Evolutionary conservation across 2,797 vertebrate species (phyloP), one percentile per base, ranked within the genome.

Genomic region (Podargus strigoides): DNA sequence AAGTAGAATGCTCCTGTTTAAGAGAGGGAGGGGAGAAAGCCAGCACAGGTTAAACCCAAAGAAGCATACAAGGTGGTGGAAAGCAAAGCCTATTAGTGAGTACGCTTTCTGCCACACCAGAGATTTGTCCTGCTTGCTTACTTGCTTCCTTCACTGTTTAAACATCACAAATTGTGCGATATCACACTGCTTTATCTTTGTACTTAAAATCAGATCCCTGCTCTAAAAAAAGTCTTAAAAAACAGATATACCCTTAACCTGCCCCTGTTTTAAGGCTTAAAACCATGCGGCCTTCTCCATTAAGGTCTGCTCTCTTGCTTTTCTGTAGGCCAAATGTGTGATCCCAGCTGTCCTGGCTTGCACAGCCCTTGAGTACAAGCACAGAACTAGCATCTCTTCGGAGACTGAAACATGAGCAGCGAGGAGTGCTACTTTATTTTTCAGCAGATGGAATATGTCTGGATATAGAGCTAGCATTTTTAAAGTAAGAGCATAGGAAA

Each of bases 381-480:
- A 2, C 21, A 53, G 24, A 75, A 64, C 10, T 11, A 80, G 24
- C 50, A 39, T 23, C 46, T 27, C 56, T 73, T 50, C 2, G 1
- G 41, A 55, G 53, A 44, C 28, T 0, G 0, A 67, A 68, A 68
- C 0, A 0, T 17, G 15, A 83, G 67, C 41, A 27, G 46, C 13
- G 34, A 24, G 14, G 32, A 49, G 13, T 62, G 67, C 13, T 20
- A 16, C 19, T 37, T 69, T 41, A 34, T 42, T 64, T 81, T 80
- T 49, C 63, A 66, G 36, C 22, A 17, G 28, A n/a, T 4, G 9
- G 41, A 53, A 64, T 34, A 14, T 32, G 58, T 70, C 59, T 70
- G 69, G 41, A 60, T 76, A 39, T 4, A 78, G 11, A 56, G 55
- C 5, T 36, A 55, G 37, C 0, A 4, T 22, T 84, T 62, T 63